Base-by-base conservation (phyloP, 1,140 invertebrate genomes). In the Ganaspis sp. region DNA sequence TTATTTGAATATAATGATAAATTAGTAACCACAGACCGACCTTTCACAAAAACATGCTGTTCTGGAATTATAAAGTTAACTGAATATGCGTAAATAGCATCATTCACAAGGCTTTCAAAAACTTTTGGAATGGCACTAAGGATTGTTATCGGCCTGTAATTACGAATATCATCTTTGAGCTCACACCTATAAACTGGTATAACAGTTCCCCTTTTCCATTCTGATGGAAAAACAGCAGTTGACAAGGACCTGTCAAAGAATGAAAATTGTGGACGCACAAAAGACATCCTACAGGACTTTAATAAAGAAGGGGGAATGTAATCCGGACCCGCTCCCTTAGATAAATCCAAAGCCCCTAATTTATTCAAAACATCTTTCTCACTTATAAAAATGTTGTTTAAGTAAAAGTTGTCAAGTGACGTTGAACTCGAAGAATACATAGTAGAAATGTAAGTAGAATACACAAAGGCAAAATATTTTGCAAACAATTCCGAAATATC, bases 111-210 rank as follows among this genome's bases (percentile, higher is more conserved):
- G 11, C 38, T 53, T 29, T 76, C 74, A 12, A 76, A 69, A 1
- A 71, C 23, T 21, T 76, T 72, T 1, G 69, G 74, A 17, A 76
- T 76, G 0, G 19, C 11, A 15, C 17, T 74, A 1, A 69, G 8
- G 15, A 69, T 42, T 0, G 37, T 37, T 34, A 74, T 74, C 1
- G 69, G 74, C 23, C 74, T 37, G 37, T 76, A 76, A 69, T 76
- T 71, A 4, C 12, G 6, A 21, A 58, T 45, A n/a, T 76, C 38
- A 9, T 37, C 23, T 9, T 26, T 40, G 9, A 19, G 4, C 0
- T 19, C 74, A 17, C n/a, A 15, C 37, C 72, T 76, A 38, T 23
- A 23, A 2, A 76, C 38, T 58, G 74, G 69, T 12, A 45, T 54
- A 12, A 76, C 17, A 0, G 34, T 49, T 21, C 69, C 70, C 11